These are phyloP conservation scores for Borostomias antarcticus DNA, from an alignment of 2,797 vertebrate species.

Conservation along the genomic window DNA sequence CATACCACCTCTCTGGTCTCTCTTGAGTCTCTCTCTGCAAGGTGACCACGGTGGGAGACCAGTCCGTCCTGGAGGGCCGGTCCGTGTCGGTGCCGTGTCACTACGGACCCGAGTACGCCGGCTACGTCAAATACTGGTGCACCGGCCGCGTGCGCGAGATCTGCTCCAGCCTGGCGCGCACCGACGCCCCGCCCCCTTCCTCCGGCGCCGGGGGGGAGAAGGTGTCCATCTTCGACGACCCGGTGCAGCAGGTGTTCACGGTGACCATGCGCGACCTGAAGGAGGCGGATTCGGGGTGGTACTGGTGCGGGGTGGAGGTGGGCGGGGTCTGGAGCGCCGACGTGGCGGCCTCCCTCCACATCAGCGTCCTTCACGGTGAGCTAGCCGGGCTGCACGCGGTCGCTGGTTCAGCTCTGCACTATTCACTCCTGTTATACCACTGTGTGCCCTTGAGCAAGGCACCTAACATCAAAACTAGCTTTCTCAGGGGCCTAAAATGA, in stretches of 20 bases:
- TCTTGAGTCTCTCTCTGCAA: constrained; percentile 31
- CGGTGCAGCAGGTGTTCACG: constrained; percentile 64
- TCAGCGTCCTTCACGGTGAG: constrained; percentile 74
- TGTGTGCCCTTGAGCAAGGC: not conserved
- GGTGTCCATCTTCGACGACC: constrained; percentile 68
- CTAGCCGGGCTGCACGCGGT: not conserved
- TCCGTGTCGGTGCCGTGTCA: constrained; percentile 66
- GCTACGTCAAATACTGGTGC: constrained; percentile 79
- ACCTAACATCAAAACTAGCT: not conserved
- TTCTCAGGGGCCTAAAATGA: too few relatives aligned
- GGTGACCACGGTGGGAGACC: constrained; percentile 50
- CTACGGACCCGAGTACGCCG: constrained; percentile 69
- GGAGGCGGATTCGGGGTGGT: constrained; percentile 67
- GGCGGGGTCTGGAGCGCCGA: constrained; percentile 63
- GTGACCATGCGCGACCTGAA: constrained; percentile 70
- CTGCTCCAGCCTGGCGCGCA: constrained; percentile 68
- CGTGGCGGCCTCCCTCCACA: constrained; percentile 46
- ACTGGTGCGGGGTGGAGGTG: constrained; percentile 77
- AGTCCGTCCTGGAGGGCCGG: constrained; percentile 62
- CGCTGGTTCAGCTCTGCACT: not conserved
- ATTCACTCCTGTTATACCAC: too few relatives aligned
- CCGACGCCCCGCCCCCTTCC: constrained; percentile 41
- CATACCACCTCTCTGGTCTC: not conserved
- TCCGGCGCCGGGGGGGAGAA: constrained; percentile 19
- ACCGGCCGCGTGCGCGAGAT: constrained; percentile 58